Evolutionary conservation across 2,888 invertebrate genomes (phyloP).

Genomic region (Chrysolina oricalcia): DNA sequence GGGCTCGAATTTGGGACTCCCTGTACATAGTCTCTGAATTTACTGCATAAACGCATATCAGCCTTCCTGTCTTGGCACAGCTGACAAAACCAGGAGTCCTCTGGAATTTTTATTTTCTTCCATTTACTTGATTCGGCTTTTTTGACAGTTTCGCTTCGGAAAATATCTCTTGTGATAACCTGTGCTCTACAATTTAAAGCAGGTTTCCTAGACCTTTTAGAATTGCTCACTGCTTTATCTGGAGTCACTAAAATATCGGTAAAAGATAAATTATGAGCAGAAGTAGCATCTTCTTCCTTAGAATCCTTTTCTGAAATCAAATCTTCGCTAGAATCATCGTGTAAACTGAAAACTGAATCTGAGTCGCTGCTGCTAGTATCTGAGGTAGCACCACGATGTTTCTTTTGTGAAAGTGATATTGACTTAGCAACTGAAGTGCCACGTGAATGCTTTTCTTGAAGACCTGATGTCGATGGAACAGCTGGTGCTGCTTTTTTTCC

Average conservation of each 20-base stretch:
- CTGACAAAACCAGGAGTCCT: not conserved
- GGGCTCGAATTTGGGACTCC: too few species aligned
- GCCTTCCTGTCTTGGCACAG: not conserved
- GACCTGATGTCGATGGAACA: too few species aligned
- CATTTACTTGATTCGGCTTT: not conserved
- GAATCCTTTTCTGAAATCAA: not conserved
- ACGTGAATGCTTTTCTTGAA: too few species aligned
- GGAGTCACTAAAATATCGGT: not conserved
- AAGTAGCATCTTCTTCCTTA: not conserved
- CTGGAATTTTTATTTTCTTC: not conserved
- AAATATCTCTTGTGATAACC: slow-evolving; percentile 11
- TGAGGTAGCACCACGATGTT: too few species aligned
- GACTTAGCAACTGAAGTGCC: too few species aligned
- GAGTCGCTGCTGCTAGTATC: too few species aligned
- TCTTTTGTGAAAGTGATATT: too few species aligned
- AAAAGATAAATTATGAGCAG: not conserved
- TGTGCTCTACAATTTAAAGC: slow-evolving; percentile 24
- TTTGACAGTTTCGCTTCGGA: not conserved
- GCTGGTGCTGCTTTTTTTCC: not conserved
- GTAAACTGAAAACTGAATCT: not conserved
- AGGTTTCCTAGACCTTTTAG: slow-evolving; percentile 11
- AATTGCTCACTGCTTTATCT: not conserved
- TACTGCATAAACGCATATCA: not conserved
- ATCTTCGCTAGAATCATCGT: not conserved
- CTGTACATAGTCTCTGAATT: too few species aligned